phyloP scores from a whole-genome alignment of 1,140 invertebrate genomes.

The Lucilia sericata region DNA sequence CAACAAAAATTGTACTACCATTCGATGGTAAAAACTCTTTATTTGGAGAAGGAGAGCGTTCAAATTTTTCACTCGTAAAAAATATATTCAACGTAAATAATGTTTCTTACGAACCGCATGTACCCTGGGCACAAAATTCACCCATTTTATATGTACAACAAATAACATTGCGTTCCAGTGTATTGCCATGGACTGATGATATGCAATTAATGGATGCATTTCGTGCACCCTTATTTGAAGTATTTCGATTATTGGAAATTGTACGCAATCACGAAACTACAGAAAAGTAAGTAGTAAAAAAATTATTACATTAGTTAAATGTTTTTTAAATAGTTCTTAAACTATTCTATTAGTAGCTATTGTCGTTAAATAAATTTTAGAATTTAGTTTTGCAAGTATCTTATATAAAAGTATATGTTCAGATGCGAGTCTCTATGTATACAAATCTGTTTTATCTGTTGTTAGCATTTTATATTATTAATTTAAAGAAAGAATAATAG shows the following conservation, averaged over 20 bases:
- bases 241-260: constrained; percentile 87
- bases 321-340: too few species aligned
- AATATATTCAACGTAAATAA: constrained; percentile 52
- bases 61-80: constrained; percentile 48
- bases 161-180: constrained; percentile 76
- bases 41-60: constrained; percentile 49
- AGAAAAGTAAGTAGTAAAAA: constrained; percentile 74
- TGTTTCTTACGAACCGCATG: constrained; percentile 67
- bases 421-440: too few species aligned
- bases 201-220: constrained; percentile 89
- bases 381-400: neutral
- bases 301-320: neutral
- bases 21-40: constrained; percentile 57
- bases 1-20: constrained; percentile 66
- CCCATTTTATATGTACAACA: constrained; percentile 85
- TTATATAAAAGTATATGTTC: too few species aligned
- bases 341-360: neutral
- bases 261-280: constrained; percentile 86
- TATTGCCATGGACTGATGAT: constrained; percentile 87
- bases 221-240: constrained; percentile 85
- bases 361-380: neutral
- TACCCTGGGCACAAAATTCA: constrained; percentile 71
- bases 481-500: too few species aligned
- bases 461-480: too few species aligned
- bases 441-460: neutral